phyloP scores from a whole-genome alignment of 2,113 vertebrate species.

The Pycnonotus jocosus region DNA sequence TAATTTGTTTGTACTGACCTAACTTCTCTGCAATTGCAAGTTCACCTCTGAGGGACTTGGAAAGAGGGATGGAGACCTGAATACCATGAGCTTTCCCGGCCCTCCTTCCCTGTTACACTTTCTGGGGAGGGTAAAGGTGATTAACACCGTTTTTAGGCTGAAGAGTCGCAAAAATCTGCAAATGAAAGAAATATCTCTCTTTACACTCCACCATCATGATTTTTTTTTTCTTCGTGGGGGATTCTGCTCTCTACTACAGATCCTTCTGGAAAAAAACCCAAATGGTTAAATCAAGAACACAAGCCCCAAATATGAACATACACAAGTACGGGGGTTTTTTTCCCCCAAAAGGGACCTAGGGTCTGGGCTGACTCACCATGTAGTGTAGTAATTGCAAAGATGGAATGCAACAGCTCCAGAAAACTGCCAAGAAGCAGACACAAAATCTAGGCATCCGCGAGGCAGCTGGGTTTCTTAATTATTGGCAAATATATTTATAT shows the following conservation, averaged over 20 bases:
- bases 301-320: neutral
- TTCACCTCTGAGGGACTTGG: neutral
- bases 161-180: neutral
- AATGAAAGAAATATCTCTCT: neutral
- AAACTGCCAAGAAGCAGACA: conserved; percentile 1
- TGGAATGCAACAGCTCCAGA: conserved; percentile 32
- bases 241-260: neutral
- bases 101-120: neutral
- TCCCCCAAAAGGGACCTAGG: neutral
- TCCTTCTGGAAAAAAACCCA: neutral
- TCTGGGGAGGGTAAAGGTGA: neutral
- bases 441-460: neutral
- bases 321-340: neutral
- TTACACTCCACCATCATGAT: fast-evolving
- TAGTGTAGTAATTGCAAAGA: conserved; percentile 20
- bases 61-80: neutral
- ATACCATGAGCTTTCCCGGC: neutral
- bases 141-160: neutral
- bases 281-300: neutral
- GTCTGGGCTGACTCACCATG: neutral
- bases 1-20: conserved; percentile 48
- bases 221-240: neutral
- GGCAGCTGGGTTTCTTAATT: conserved; percentile 57
- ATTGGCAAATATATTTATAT: conserved; percentile 62
- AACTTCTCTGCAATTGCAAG: neutral